phyloP scores from a whole-genome alignment of 2,888 invertebrate species.

The Aspidapion aeneum region DNA sequence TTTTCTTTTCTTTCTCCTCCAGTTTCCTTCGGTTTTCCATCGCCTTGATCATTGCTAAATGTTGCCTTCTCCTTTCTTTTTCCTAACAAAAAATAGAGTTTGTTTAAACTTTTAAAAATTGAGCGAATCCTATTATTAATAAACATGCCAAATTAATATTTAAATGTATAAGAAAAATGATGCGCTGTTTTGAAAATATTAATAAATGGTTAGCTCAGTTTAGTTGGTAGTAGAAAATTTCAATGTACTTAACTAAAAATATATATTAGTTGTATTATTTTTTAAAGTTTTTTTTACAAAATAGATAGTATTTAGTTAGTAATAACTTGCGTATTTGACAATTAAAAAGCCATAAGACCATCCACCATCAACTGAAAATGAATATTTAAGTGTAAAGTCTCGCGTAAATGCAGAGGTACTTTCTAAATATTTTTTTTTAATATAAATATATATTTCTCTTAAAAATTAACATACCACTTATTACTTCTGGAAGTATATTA shows the following conservation, averaged over 20 bases:
- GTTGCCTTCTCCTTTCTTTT: constrained; percentile 84
- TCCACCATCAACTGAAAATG: too few species aligned
- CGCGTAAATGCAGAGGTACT: too few species aligned
- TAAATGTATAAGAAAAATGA: not conserved
- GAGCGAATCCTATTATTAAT: too few species aligned
- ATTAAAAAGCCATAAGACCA: too few species aligned
- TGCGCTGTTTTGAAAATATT: not conserved
- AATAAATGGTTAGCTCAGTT: not conserved
- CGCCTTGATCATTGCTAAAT: constrained; percentile 84
- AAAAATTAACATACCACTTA: too few species aligned
- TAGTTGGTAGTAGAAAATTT: not conserved
- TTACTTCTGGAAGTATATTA: too few species aligned
- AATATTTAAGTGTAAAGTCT: too few species aligned
- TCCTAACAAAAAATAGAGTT: constrained; percentile 56
- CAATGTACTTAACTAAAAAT: not conserved
- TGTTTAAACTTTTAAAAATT: not conserved
- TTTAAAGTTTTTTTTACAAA: too few species aligned
- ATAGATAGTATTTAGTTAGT: too few species aligned
- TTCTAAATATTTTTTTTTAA: too few species aligned
- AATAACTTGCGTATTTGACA: too few species aligned
- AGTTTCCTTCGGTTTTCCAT: constrained; percentile 82
- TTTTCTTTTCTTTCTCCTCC: constrained; percentile 78
- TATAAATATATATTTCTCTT: too few species aligned
- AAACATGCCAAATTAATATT: not conserved
- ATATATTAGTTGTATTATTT: not conserved